Evolutionary conservation across 2,113 vertebrate species (phyloP).

Genomic region (Barnardius zonarius): DNA sequence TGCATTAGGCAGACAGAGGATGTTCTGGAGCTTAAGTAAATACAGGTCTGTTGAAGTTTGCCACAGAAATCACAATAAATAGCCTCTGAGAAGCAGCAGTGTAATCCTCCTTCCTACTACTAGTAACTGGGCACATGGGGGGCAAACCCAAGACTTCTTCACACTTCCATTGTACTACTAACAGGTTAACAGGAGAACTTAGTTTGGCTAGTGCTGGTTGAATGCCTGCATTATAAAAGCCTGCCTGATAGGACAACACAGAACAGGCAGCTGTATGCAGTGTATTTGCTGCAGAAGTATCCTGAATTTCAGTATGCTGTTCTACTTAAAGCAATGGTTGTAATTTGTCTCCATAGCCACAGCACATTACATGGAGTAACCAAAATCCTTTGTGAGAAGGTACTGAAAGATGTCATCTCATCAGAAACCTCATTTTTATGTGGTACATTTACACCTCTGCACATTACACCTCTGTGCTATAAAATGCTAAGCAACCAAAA

Average conservation of each 20-base stretch:
- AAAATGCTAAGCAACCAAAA: not conserved
- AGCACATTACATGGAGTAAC: not conserved
- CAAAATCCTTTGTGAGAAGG: not conserved
- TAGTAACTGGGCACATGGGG: not conserved
- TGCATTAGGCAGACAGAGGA: not conserved
- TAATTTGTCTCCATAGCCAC: not conserved
- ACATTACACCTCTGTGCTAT: not conserved
- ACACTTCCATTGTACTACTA: not conserved
- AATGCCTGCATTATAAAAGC: not conserved
- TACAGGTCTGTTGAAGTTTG: not conserved
- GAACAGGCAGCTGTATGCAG: not conserved
- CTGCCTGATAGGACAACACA: not conserved
- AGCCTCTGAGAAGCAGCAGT: not conserved
- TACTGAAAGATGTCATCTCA: not conserved
- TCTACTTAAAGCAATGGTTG: not conserved
- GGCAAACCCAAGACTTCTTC: not conserved
- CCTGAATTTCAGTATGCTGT: not conserved
- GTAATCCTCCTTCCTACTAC: not conserved
- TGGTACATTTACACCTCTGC: not conserved
- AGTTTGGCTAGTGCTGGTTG: not conserved
- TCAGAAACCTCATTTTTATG: not conserved
- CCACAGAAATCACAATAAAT: not conserved
- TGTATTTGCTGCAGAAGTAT: not conserved
- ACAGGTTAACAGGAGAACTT: not conserved
- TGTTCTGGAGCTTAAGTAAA: not conserved